Percentiles rank a stretch among this genome's conserved stretches.
Evolutionary conservation across 2,888 invertebrate genomes (phyloP).

Genomic region (Andrena camellia): DNA sequence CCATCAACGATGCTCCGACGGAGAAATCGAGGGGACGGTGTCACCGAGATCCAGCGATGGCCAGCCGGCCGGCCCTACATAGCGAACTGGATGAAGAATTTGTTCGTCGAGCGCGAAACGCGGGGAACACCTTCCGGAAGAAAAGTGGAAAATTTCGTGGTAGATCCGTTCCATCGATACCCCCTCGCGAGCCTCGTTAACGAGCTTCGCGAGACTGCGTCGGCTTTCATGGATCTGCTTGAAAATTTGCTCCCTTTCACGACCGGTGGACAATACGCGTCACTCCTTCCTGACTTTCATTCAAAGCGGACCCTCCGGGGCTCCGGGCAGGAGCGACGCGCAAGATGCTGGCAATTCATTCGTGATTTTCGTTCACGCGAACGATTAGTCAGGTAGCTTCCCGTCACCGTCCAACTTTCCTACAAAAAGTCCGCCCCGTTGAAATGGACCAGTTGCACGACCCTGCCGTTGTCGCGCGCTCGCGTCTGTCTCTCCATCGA

Average conservation of each 20-base stretch:
- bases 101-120: no score
- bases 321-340: not conserved
- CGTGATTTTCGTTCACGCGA: not conserved
- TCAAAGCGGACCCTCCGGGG: not conserved
- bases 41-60: not conserved
- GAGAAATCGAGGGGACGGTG: constrained; percentile 53
- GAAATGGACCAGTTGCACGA: not conserved
- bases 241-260: not conserved
- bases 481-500: constrained; percentile 8
- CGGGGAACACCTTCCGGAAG: no score
- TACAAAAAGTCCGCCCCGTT: not conserved
- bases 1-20: constrained; percentile 39
- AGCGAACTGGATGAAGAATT: no score
- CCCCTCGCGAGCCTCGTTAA: not conserved
- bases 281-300: constrained; percentile 1
- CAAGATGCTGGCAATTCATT: not conserved
- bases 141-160: not conserved
- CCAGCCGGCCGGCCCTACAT: not conserved
- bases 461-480: not conserved
- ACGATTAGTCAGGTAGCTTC: not conserved
- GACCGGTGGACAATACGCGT: constrained; percentile 9
- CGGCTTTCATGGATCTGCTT: not conserved
- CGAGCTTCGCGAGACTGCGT: not conserved
- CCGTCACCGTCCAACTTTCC: not conserved
- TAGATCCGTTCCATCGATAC: not conserved